Conservation (phyloP, 2,888 invertebrate genomes). For the Yponomeuta sedellus region DNA sequence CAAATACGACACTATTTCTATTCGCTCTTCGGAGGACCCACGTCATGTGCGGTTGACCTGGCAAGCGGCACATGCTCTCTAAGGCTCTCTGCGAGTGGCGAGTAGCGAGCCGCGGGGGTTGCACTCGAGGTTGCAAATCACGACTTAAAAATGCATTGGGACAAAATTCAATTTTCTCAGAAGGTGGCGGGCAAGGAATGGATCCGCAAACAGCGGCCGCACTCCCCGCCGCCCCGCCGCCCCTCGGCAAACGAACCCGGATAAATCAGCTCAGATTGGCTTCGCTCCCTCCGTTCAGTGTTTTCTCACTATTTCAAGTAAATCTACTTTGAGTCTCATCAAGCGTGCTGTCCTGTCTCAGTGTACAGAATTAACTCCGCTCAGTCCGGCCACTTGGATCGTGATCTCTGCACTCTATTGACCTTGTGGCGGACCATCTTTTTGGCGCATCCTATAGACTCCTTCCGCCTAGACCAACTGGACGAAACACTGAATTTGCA, state of each 20-base stretch:
- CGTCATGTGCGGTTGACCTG: no score
- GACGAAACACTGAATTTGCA: neutral
- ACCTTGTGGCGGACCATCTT: neutral
- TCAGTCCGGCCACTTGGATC: neutral
- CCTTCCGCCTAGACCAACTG: neutral
- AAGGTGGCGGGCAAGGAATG: neutral
- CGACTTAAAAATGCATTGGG: conserved; percentile 12
- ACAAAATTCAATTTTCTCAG: conserved; percentile 9
- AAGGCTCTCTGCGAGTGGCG: no score
- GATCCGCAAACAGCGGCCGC: conserved; percentile 13
- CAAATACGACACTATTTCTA: no score
- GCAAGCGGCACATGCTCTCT: no score
- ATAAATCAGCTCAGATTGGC: conserved; percentile 22
- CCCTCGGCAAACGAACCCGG: conserved; percentile 18
- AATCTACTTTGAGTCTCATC: conserved; percentile 12
- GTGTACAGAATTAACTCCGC: neutral
- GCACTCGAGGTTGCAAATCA: neutral
- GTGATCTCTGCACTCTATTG: neutral
- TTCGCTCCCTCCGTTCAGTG: neutral
- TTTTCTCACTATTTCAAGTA: conserved; percentile 7
- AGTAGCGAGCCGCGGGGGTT: neutral
- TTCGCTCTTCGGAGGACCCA: no score
- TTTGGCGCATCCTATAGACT: neutral
- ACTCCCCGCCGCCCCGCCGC: neutral
- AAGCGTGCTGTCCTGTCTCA: neutral